phyloP scores from a whole-genome alignment of 2,113 vertebrate species.

The Siniperca knerii region DNA sequence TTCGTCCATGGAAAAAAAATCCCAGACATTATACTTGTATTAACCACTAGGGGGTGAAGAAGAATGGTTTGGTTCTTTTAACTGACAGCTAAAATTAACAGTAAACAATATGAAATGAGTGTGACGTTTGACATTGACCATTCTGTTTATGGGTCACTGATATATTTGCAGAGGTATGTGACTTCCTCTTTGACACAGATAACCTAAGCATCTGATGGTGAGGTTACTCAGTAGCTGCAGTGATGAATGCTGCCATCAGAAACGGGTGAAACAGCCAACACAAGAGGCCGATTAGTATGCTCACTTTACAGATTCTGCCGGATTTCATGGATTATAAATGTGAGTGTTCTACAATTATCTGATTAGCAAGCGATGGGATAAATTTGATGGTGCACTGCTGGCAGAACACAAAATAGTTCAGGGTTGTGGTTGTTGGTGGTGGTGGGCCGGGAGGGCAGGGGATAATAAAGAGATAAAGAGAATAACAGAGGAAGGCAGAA shows the following conservation, averaged over 20 bases:
- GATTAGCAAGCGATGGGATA: conserved; percentile 55
- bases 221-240: background rate
- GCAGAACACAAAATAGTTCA: conserved; percentile 32
- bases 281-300: conserved; percentile 40
- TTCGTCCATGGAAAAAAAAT: background rate
- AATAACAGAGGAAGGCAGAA: conserved; percentile 22
- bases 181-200: background rate
- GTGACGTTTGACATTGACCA: background rate
- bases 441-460: background rate
- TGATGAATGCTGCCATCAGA: conserved; percentile 19
- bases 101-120: background rate
- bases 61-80: background rate
- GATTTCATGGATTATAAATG: conserved; percentile 55
- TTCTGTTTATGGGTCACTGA: conserved; percentile 6
- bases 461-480: conserved; percentile 42
- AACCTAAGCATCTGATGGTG: background rate
- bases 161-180: background rate
- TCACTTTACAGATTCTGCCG: conserved; percentile 50
- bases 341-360: conserved; percentile 57
- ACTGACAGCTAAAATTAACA: background rate
- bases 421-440: conserved; percentile 18
- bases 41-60: conserved; percentile 30
- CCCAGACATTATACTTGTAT: background rate
- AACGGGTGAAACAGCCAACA: background rate
- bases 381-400: conserved; percentile 48